Base-by-base conservation (phyloP, 2,797 vertebrate genomes). In the Pygocentrus nattereri region DNA sequence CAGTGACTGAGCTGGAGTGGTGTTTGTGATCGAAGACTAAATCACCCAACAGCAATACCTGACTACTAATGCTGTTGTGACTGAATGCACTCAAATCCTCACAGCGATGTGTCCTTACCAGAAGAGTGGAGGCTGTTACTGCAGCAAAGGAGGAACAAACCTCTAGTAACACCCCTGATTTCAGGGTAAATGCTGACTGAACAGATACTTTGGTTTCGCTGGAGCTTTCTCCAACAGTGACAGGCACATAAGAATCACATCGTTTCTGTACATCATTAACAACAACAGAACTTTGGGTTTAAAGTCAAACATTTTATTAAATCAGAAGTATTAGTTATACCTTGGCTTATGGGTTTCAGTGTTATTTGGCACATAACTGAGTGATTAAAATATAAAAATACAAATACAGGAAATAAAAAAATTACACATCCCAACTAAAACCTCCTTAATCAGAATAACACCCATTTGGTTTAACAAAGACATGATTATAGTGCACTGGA, bases 331-430 rank as follows among this genome's bases (percentile, higher is more conserved):
- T 50, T 16, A 74, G 25, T 11, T 67, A 58, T 62, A 76, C 80
- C 74, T 79, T 81, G 80, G 78, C 80, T 76, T 68, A 78, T 16
- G 78, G 34, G n/a, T 84, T 81, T 73, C 2, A 79, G 25, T 49
- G 65, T 61, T 76, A 59, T 84, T 82, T 86, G 80, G 80, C 83
- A 86, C 82, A 34, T 61, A 21, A 71, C 59, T 70, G 44, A 71
- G 41, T 69, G 34, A 30, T 47, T 8, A 21, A 78, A 52, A 75
- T 34, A 31, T 12, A 23, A 16, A 61, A 30, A 44, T 13, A 0
- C 1, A 50, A n/a, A 11, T 19, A 18, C n/a, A 62, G 4, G 4
- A 7, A 76, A 56, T 23, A 67, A 67, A 50, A 25, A 72, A 30
- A 67, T 58, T 19, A 67, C 8, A 27, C 49, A 75, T 71, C 15